phyloP scores from a whole-genome alignment of 2,888 invertebrate genomes.

The Scaptomyza parva region DNA sequence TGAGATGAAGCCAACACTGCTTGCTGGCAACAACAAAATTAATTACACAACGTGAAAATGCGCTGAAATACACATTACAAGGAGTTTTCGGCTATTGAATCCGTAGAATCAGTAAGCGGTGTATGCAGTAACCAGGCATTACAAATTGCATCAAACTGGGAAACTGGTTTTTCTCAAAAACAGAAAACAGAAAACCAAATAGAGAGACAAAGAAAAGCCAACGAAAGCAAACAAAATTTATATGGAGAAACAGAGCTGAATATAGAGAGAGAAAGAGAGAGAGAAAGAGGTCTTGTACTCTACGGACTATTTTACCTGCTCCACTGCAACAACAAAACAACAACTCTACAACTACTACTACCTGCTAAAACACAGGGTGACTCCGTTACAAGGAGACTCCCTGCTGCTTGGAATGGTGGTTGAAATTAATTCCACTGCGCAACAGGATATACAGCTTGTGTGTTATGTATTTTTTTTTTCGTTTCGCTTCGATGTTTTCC shows the following conservation, averaged over 20 bases:
- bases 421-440: constrained; percentile 74
- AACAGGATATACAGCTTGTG: constrained; percentile 72
- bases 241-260: not conserved
- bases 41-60: constrained; percentile 77
- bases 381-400: constrained; percentile 35
- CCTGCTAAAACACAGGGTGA: constrained; percentile 43
- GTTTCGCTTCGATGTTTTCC: constrained; percentile 1
- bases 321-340: constrained; percentile 6
- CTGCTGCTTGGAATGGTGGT: constrained; percentile 62
- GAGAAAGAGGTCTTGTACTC: constrained; percentile 13
- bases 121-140: constrained; percentile 70
- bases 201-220: constrained; percentile 17
- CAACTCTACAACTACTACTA: constrained; percentile 1
- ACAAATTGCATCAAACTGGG: constrained; percentile 59
- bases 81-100: constrained; percentile 50
- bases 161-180: constrained; percentile 62
- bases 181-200: not conserved
- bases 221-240: constrained; percentile 20
- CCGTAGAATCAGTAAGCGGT: constrained; percentile 34
- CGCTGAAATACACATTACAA: constrained; percentile 63
- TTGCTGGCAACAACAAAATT: constrained; percentile 54
- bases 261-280: not conserved
- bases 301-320: constrained; percentile 44
- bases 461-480: constrained; percentile 1
- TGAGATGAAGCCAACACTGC: constrained; percentile 23